These are phyloP conservation scores for Haliclystus octoradiatus DNA, from an alignment of 30 jellyfish, hydroid and myxozoan species.

Conservation along the genomic window DNA sequence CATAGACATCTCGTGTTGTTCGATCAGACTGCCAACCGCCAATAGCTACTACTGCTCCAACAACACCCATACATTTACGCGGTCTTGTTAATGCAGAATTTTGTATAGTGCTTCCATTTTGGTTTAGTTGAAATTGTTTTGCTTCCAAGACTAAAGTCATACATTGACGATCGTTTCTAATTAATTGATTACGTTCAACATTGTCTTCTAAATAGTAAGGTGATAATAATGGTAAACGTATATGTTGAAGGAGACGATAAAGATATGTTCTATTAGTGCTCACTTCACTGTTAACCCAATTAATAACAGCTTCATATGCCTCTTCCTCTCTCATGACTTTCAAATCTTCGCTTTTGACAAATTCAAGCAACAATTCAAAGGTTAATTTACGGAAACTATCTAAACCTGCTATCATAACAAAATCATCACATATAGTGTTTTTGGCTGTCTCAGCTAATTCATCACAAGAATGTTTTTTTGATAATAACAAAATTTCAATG, in stretches of 20 bases:
- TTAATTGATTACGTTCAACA: slow-evolving; percentile 52
- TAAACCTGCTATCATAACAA: slow-evolving; percentile 65
- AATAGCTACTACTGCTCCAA: slow-evolving; percentile 67
- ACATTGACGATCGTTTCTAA: slow-evolving; percentile 32
- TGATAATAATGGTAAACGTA: slow-evolving; percentile 73
- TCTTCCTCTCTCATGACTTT: slow-evolving; percentile 88
- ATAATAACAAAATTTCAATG: slow-evolving; percentile 64
- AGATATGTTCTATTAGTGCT: slow-evolving; percentile 41
- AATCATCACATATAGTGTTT: slow-evolving; percentile 57
- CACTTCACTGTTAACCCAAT: slow-evolving; percentile 44
- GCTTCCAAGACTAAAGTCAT: slow-evolving; percentile 57
- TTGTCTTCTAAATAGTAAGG: slow-evolving; percentile 65
- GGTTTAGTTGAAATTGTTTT: slow-evolving; percentile 28
- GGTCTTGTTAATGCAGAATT: slow-evolving; percentile 54
- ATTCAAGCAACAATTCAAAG: slow-evolving; percentile 46
- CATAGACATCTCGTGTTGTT: slow-evolving; percentile 65
- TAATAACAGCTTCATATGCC: slow-evolving; percentile 77
- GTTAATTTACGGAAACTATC: slow-evolving; percentile 58
- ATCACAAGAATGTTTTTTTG: slow-evolving; percentile 67
- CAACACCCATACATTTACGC: slow-evolving; percentile 89
- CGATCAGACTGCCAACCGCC: slow-evolving; percentile 83
- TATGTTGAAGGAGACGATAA: slow-evolving; percentile 28
- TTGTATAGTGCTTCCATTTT: slow-evolving; percentile 34
- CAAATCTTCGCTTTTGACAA: slow-evolving; percentile 77
- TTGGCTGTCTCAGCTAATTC: slow-evolving; percentile 44